phyloP scores from a whole-genome alignment of 2,888 invertebrate genomes.

The Caenorhabditis zanzibari region DNA sequence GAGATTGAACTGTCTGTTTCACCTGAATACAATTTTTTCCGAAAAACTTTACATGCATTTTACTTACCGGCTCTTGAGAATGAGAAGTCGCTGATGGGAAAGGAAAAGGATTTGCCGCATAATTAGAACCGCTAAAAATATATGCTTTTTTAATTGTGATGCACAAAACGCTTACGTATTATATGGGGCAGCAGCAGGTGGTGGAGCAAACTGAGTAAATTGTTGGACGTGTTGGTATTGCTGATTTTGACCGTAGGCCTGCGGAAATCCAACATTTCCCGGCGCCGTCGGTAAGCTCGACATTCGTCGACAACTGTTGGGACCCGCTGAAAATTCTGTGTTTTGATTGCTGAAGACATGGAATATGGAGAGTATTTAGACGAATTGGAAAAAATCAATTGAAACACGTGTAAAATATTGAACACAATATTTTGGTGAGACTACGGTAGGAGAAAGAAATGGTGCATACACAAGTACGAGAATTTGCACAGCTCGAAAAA shows the following conservation, averaged over 20 bases:
- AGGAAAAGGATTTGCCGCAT: slow-evolving; percentile 45
- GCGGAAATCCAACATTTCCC: slow-evolving; percentile 71
- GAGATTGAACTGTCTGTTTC: slow-evolving; percentile 18
- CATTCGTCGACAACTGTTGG: slow-evolving; percentile 51
- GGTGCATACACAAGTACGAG: slow-evolving; percentile 32
- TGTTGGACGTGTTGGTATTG: slow-evolving; percentile 67
- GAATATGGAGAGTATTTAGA: too few species aligned
- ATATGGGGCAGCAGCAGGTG: slow-evolving; percentile 17
- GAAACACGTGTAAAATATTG: slow-evolving; percentile 6
- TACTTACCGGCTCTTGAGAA: slow-evolving; percentile 35
- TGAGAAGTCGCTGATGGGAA: slow-evolving; percentile 44
- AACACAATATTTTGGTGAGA: background rate
- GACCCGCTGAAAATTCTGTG: slow-evolving; percentile 61
- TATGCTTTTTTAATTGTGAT: background rate
- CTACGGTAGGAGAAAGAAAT: slow-evolving; percentile 11
- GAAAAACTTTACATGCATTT: too few species aligned
- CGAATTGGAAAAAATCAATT: background rate
- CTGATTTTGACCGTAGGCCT: slow-evolving; percentile 64
- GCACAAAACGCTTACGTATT: slow-evolving; percentile 34
- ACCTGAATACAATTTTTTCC: slow-evolving; percentile 31
- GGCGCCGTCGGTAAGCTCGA: slow-evolving; percentile 59
- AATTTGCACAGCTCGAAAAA: slow-evolving; percentile 23
- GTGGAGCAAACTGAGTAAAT: slow-evolving; percentile 60
- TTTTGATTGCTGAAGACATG: background rate
- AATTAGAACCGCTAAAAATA: slow-evolving; percentile 18